Evolutionary conservation across 2,797 vertebrate species (phyloP), one percentile per base, ranked within the genome.

Genomic region (Taeniopygia guttata): DNA sequence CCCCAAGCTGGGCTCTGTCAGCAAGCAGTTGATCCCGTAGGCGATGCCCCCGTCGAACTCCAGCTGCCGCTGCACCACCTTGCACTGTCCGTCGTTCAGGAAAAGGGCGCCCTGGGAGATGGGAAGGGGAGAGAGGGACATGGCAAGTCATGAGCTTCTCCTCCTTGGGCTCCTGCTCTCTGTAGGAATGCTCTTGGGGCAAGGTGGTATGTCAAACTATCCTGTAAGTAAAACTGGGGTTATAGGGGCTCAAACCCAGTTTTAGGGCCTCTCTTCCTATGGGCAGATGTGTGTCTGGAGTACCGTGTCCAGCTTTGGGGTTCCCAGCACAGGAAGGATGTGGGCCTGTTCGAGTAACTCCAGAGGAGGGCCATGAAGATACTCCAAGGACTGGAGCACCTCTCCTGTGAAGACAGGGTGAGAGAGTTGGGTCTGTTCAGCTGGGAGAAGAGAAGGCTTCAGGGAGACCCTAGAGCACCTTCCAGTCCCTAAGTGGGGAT

Each of bases 21-120:
- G 97, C 80, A 99, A 96, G 94, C 99, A 99, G 97, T 99, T 82
- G 26, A 99, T 99, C 34, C 99, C 99, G 0, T 99, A 99, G 60
- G 98, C 98, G 0, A 99, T 82, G 4, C 99, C 99, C 1, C 96
- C 90, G 1, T 96, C 97, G 10, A 99, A 99, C 32, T 97, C 25
- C 16, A 99, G 97, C 82, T 98, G 98, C 75, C 99, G 97, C 96
- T 99, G 98, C 46, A 98, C 73, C 22, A 99, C 98, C 36, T 96
- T 98, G 83, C 99, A 99, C 20, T 63, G 96, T 38, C 97, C 97
- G 4, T 97, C 95, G 1, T 99, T 99, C 34, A 99, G 94, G 70
- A 98, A 98, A 82, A 99, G 97, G 2, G 98, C 97, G 0, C 99
- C 99, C 99, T 99, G 77, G 6, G 26, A 52, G n/a, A 58, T 1